phyloP scores from a whole-genome alignment of 2,888 invertebrate species.

The Brachyopa scutellaris region DNA sequence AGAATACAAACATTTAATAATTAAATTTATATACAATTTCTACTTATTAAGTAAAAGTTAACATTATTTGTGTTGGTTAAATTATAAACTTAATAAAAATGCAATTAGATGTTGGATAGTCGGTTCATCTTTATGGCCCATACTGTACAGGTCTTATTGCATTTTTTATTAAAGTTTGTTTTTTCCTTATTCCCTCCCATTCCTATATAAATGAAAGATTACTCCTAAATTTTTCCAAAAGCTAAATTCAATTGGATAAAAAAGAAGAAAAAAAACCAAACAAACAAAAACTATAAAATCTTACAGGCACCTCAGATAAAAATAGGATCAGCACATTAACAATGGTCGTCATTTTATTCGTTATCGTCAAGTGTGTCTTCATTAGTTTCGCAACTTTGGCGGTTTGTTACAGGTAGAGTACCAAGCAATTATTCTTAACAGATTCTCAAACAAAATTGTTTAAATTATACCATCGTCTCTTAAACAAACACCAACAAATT shows the following conservation, averaged over 20 bases:
- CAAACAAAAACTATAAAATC: slow-evolving; percentile 75
- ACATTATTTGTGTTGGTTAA: no score
- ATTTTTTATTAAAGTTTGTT: no score
- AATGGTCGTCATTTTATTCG: slow-evolving; percentile 96
- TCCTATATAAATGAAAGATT: no score
- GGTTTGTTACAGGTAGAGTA: slow-evolving; percentile 95
- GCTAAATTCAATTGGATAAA: not conserved
- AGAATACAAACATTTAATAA: no score
- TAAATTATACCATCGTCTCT: slow-evolving; percentile 18
- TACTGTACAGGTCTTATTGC: no score
- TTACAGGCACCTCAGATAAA: slow-evolving; percentile 88
- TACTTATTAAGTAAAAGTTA: no score
- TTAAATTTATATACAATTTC: no score
- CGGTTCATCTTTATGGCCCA: no score
- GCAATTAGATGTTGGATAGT: no score
- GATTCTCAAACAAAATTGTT: slow-evolving; percentile 29
- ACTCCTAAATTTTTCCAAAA: no score
- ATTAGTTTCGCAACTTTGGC: slow-evolving; percentile 97
- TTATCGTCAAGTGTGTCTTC: slow-evolving; percentile 96
- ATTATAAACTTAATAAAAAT: no score
- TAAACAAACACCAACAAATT: slow-evolving; percentile 58
- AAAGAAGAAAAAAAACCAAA: slow-evolving; percentile 38
- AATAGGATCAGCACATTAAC: slow-evolving; percentile 93
- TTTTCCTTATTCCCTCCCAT: no score
- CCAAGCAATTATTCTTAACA: slow-evolving; percentile 77